These are phyloP conservation scores for Smittia aterrima DNA, from an alignment of 2,888 invertebrate species.

Conservation along the genomic window DNA sequence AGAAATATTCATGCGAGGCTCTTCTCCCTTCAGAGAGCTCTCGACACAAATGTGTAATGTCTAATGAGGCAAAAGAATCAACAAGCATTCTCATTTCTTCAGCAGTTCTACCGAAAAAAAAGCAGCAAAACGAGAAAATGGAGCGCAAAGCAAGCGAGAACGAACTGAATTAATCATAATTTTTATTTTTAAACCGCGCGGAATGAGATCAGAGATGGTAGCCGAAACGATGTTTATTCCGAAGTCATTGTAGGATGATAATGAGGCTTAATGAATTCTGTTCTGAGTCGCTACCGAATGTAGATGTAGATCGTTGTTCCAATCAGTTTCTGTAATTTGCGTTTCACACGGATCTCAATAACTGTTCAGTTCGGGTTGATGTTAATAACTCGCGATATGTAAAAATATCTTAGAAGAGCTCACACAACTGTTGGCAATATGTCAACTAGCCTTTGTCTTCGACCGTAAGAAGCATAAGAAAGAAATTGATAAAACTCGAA, in stretches of 20 bases:
- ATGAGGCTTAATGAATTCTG: constrained; percentile 40
- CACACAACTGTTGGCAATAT: constrained; percentile 17
- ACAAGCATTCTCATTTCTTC: constrained; percentile 12
- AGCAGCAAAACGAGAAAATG: not conserved
- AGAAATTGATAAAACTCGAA: constrained; percentile 22
- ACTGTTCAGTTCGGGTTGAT: not conserved
- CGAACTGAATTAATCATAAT: constrained; percentile 35
- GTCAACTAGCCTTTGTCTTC: constrained; percentile 7
- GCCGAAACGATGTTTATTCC: constrained; percentile 14
- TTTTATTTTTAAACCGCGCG: constrained; percentile 28
- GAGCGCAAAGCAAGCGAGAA: not conserved
- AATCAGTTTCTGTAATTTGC: not conserved
- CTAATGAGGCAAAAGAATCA: constrained; percentile 40
- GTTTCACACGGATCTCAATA: constrained; percentile 14
- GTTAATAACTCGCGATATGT: not conserved
- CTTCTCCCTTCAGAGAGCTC: not conserved
- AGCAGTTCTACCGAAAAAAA: not conserved
- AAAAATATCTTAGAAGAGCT: not conserved
- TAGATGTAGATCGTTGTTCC: not conserved
- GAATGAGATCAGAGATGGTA: constrained; percentile 34
- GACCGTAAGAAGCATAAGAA: not conserved
- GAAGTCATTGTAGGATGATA: constrained; percentile 33
- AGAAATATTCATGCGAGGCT: not conserved
- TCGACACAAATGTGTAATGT: constrained; percentile 5
- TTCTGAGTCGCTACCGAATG: constrained; percentile 23